Evolutionary conservation across 1,140 invertebrate genomes (phyloP).

Genomic region (Laodelphax striatellus): DNA sequence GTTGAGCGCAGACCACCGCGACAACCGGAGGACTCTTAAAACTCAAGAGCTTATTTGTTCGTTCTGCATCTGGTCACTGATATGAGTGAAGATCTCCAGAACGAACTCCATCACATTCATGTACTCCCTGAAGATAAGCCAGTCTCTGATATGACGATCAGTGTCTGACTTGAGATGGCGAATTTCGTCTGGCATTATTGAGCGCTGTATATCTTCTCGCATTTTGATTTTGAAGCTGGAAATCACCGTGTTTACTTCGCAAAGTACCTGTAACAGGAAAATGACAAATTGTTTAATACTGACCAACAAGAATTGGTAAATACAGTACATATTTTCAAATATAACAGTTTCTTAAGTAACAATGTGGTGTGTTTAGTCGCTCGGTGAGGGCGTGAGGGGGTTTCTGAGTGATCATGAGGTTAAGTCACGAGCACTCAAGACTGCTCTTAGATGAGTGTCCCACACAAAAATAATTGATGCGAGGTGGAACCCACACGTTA

Average conservation of each 20-base stretch:
- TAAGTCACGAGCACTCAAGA: no score
- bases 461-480: no score
- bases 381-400: no score
- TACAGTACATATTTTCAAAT: no score
- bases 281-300: neutral
- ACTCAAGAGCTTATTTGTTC: neutral
- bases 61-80: conserved; percentile 19
- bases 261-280: conserved; percentile 36
- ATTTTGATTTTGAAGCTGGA: conserved; percentile 36
- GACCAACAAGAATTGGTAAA: no score
- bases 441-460: no score
- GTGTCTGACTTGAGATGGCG: conserved; percentile 35
- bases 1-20: neutral
- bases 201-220: conserved; percentile 37
- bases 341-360: no score
- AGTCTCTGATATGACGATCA: conserved; percentile 42
- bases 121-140: conserved; percentile 53
- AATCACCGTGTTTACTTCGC: conserved; percentile 43
- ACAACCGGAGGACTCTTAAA: neutral
- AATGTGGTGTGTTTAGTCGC: no score
- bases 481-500: no score
- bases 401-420: no score
- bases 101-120: conserved; percentile 49
- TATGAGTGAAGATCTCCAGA: conserved; percentile 38
- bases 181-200: conserved; percentile 41